Evolutionary conservation across 2,113 vertebrate species (phyloP).

Genomic region (Corythornis vintsioides): DNA sequence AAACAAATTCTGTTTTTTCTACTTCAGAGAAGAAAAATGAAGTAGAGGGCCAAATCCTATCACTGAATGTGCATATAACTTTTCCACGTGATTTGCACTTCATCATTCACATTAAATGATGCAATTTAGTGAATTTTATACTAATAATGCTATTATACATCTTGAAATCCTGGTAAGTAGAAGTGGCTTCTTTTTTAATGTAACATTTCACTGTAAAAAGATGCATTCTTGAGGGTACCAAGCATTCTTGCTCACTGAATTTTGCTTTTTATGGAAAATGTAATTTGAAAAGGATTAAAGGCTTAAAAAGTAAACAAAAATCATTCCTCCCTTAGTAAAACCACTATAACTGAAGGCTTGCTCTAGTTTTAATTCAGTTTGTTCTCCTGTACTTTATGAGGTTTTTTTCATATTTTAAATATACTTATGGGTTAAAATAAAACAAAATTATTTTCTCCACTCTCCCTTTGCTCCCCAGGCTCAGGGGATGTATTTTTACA

Average conservation of each 20-base stretch:
- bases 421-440: not conserved
- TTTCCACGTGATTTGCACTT: not conserved
- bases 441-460: not conserved
- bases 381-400: not conserved
- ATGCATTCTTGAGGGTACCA: not conserved
- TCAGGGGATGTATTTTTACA: not conserved
- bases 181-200: not conserved
- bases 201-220: not conserved
- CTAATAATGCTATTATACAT: not conserved
- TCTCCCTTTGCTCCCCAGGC: not conserved
- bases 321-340: conserved; percentile 3
- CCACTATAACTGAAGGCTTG: not conserved
- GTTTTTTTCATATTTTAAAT: not conserved
- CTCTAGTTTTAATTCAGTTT: not conserved
- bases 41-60: not conserved
- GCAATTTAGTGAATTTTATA: not conserved
- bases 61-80: not conserved
- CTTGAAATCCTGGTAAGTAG: not conserved
- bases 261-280: not conserved
- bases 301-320: conserved; percentile 32
- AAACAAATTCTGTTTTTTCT: conserved; percentile 33
- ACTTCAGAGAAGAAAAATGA: not conserved
- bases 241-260: conserved; percentile 11
- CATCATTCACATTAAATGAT: not conserved
- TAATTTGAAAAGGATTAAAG: conserved; percentile 48